Evolutionary conservation across 2,113 vertebrate genomes (phyloP), one percentile per base, ranked within the genome.

Genomic region (Hippocampus barbouri): DNA sequence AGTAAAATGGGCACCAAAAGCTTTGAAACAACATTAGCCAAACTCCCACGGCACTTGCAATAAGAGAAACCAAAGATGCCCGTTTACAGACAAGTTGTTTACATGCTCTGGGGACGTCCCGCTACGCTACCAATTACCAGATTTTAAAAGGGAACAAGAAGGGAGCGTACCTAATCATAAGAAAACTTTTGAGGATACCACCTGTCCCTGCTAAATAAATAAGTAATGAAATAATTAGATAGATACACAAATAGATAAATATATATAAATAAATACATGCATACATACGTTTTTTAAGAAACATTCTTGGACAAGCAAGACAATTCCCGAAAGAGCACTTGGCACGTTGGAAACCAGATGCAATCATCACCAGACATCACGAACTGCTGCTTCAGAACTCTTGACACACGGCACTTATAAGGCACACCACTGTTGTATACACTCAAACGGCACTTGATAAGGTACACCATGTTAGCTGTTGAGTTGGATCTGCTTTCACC

Each of bases 351-450:
- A 18, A 75, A 40, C 71, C 72, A 43, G 78, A 81, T 80, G 69
- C 59, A 80, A 71, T 76, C 72, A 74, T 63, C 61, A 66, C 43
- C 66, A 81, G 72, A 79, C 73, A 67, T 38, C 40, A 74, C 62
- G 40, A 72, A 73, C 80, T 68, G 74, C 67, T 83, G 81, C 45
- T 67, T 73, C 61, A 76, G 60, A 70, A 78, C 75, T 66, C 75
- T 54, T 73, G 69, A 81, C 75, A 78, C 59, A 77, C 77, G 72
- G 79, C 79, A 76, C 69, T 81, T 70, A 75, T 70, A 75, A 84
- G 61, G 68, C 73, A 69, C 21, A 51, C 56, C 69, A 77, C 74
- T 80, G 80, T 60, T 78, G 78, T 34, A 34, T 34, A 83, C 76
- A 71, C 78, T 66, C 76, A 72, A 47, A 57, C 78, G 66, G 38